Evolutionary conservation across 1,140 invertebrate genomes (phyloP).

Genomic region (Phortica variegata): DNA sequence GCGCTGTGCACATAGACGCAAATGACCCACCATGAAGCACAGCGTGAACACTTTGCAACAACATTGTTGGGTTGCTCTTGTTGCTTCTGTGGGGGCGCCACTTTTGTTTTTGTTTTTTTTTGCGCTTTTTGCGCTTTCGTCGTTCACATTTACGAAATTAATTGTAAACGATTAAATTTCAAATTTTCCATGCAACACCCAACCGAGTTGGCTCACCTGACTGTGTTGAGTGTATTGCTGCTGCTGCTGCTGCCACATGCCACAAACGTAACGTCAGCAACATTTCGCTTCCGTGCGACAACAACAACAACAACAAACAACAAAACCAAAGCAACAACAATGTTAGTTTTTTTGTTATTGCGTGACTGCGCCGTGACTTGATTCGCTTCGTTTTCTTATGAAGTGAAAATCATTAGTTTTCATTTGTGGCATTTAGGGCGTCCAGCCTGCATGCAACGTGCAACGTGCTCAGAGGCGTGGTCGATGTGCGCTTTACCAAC

Average conservation of each 20-base stretch:
- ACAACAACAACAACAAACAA: constrained; percentile 1
- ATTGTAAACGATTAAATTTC: constrained; percentile 54
- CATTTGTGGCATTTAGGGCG: constrained; percentile 49
- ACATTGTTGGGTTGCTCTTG: not conserved
- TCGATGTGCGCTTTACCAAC: constrained; percentile 32
- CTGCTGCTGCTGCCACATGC: not conserved
- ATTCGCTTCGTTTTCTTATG: constrained; percentile 11
- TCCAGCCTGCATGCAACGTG: constrained; percentile 4
- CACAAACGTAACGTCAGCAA: not conserved
- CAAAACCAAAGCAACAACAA: no score
- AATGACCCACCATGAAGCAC: constrained; percentile 42
- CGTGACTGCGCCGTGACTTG: constrained; percentile 9
- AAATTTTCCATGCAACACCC: constrained; percentile 49
- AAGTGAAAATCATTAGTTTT: constrained; percentile 52
- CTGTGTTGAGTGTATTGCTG: not conserved
- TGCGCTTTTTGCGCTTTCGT: not conserved
- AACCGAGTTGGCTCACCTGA: not conserved
- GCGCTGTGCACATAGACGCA: not conserved
- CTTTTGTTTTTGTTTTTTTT: constrained; percentile 29
- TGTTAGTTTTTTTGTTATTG: constrained; percentile 43
- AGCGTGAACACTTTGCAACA: constrained; percentile 31
- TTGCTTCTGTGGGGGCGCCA: constrained; percentile 23
- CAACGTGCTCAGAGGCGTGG: constrained; percentile 4
- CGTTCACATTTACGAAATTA: constrained; percentile 28
- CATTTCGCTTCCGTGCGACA: not conserved